These are phyloP conservation scores for Cordilura impudica DNA, from an alignment of 2,888 invertebrate genomes.

Conservation along the genomic window DNA sequence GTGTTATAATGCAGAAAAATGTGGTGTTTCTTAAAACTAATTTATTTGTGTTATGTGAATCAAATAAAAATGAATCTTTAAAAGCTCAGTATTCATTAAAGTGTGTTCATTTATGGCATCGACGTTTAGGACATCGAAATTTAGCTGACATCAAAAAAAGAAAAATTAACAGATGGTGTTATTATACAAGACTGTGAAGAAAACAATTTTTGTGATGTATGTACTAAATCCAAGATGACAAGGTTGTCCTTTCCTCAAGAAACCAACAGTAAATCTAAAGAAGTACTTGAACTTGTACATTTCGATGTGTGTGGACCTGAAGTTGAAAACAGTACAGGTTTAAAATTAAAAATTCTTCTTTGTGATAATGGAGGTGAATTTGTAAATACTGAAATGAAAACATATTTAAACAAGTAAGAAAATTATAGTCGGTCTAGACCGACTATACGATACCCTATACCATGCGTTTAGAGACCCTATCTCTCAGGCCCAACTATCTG, in stretches of 20 bases:
- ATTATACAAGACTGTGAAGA: background rate
- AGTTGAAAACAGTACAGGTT: background rate
- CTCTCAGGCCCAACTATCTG: too few relatives aligned
- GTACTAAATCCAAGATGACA: slow-evolving; percentile 11
- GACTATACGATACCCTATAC: too few relatives aligned
- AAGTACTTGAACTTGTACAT: background rate
- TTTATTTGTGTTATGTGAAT: background rate
- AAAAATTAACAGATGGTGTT: background rate
- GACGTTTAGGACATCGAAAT: background rate
- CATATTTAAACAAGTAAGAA: too few relatives aligned
- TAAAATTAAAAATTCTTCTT: background rate
- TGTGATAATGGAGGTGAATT: slow-evolving; percentile 4
- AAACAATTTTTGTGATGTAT: background rate
- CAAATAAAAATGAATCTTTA: background rate
- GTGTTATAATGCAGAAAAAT: background rate
- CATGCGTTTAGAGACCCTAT: too few relatives aligned
- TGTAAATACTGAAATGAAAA: too few relatives aligned
- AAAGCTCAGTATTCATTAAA: background rate
- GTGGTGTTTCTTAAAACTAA: background rate
- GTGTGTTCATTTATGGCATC: background rate
- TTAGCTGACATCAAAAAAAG: background rate
- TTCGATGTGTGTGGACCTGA: background rate
- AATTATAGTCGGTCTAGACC: too few relatives aligned
- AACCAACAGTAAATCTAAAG: background rate
- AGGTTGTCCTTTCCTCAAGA: background rate